These are phyloP conservation scores for Apamea crenata DNA, from an alignment of 2,888 invertebrate genomes.

Conservation along the genomic window DNA sequence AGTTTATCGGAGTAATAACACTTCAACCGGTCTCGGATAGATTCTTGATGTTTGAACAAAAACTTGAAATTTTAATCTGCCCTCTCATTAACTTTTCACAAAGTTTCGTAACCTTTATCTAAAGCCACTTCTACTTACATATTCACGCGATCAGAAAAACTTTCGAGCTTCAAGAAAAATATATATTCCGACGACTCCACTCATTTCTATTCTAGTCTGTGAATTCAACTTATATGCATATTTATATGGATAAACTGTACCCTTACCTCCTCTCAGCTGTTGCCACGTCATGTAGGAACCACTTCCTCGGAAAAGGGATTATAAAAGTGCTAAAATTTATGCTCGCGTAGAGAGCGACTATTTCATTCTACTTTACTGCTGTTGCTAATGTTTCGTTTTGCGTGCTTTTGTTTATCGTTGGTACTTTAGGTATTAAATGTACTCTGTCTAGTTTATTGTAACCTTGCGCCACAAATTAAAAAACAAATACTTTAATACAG, in stretches of 20 bases:
- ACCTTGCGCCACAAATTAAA: background rate
- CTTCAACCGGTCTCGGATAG: slow-evolving; percentile 23
- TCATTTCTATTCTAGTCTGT: slow-evolving; percentile 16
- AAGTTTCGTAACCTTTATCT: slow-evolving; percentile 23
- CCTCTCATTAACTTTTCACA: slow-evolving; percentile 3
- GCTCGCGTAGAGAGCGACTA: slow-evolving; percentile 41
- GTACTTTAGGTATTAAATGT: slow-evolving; percentile 20
- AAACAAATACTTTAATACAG: background rate
- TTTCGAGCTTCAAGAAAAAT: background rate
- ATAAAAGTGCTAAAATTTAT: slow-evolving; percentile 68
- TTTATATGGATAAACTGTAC: slow-evolving; percentile 44
- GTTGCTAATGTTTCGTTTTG: slow-evolving; percentile 33
- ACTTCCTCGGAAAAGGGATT: slow-evolving; percentile 71
- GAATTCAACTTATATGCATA: slow-evolving; percentile 37
- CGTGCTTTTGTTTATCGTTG: slow-evolving; percentile 33
- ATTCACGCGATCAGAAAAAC: slow-evolving; percentile 5
- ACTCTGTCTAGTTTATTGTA: slow-evolving; percentile 18
- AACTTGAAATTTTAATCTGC: slow-evolving; percentile 37
- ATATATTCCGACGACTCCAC: slow-evolving; percentile 20
- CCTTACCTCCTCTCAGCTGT: slow-evolving; percentile 71
- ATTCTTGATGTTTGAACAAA: slow-evolving; percentile 40
- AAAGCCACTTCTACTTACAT: slow-evolving; percentile 8
- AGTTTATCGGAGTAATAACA: slow-evolving; percentile 55
- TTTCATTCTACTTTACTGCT: slow-evolving; percentile 51
- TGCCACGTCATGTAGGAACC: slow-evolving; percentile 74